phyloP scores from a whole-genome alignment of 2,888 invertebrate species.

The Dicycla oo region DNA sequence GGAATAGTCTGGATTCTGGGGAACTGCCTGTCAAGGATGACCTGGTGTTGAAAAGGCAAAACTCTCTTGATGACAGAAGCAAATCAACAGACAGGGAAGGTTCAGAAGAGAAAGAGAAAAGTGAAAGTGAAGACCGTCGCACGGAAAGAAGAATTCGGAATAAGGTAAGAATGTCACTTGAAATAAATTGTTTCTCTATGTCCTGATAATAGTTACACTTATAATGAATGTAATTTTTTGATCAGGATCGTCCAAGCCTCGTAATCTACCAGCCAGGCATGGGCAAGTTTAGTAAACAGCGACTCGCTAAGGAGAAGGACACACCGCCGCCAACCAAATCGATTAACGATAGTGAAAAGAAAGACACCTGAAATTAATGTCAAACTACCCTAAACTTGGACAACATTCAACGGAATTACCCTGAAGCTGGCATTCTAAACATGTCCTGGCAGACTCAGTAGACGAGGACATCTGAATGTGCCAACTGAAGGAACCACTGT shows the following conservation, averaged over 20 bases:
- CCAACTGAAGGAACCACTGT: conserved; percentile 84
- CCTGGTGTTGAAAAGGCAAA: conserved; percentile 86
- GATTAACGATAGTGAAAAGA: conserved; percentile 87
- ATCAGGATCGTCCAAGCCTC: conserved; percentile 96
- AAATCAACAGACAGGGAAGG: conserved; percentile 89
- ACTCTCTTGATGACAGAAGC: conserved; percentile 90
- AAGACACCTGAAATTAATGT: conserved; percentile 86
- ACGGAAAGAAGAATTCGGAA: conserved; percentile 92
- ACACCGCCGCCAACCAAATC: conserved; percentile 74
- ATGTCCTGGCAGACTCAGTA: conserved; percentile 80
- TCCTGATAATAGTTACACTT: conserved; percentile 20
- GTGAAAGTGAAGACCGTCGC: conserved; percentile 89
- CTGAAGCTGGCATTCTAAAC: conserved; percentile 85
- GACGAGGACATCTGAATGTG: conserved; percentile 82
- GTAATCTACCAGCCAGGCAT: conserved; percentile 97
- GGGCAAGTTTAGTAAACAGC: conserved; percentile 94
- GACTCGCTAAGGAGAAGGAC: conserved; percentile 88
- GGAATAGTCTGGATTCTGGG: conserved; percentile 84
- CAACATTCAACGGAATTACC: conserved; percentile 88
- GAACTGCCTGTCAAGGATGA: conserved; percentile 80
- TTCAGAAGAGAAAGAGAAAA: conserved; percentile 88
- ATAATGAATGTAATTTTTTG: conserved; percentile 27
- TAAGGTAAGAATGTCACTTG: conserved; percentile 85
- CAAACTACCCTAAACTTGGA: conserved; percentile 83
- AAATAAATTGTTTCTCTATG: conserved; percentile 24